These are phyloP conservation scores for Orthonychiurus folsomi DNA, from an alignment of 2,888 invertebrate species.

Conservation along the genomic window DNA sequence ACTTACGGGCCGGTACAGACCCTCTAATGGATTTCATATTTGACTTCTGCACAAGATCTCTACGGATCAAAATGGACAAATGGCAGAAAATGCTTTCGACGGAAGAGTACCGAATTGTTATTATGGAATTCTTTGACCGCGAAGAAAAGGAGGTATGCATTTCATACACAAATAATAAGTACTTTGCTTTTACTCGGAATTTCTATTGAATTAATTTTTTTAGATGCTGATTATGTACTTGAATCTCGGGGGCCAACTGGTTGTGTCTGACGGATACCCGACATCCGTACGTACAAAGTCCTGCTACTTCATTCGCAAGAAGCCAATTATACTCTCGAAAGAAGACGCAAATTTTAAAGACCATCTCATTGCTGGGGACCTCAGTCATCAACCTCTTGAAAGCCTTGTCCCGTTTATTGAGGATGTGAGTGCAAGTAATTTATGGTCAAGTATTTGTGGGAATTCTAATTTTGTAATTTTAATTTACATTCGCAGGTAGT, in stretches of 20 bases:
- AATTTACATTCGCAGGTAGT: conserved; percentile 52
- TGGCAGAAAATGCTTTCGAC: conserved; percentile 76
- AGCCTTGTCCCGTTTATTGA: conserved; percentile 61
- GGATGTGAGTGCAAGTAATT: conserved; percentile 18
- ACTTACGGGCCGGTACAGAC: conserved; percentile 49
- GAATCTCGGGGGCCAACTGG: background rate
- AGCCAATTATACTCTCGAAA: conserved; percentile 52
- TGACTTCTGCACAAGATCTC: conserved; percentile 69
- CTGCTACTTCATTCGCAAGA: background rate
- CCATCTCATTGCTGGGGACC: conserved; percentile 69
- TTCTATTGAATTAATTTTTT: too few relatives aligned
- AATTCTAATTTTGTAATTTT: too few relatives aligned
- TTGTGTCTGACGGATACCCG: background rate
- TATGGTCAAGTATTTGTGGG: background rate
- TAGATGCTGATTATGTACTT: background rate
- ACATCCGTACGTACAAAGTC: background rate
- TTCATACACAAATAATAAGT: background rate
- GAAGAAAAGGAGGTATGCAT: conserved; percentile 48
- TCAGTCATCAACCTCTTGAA: conserved; percentile 81
- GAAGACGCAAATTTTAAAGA: conserved; percentile 50
- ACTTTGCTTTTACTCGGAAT: background rate
- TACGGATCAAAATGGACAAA: conserved; percentile 88
- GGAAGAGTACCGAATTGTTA: conserved; percentile 67
- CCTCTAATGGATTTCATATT: conserved; percentile 76
- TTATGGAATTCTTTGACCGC: conserved; percentile 72